phyloP scores from a whole-genome alignment of 2,888 invertebrate species.

The Salpingus planirostris region DNA sequence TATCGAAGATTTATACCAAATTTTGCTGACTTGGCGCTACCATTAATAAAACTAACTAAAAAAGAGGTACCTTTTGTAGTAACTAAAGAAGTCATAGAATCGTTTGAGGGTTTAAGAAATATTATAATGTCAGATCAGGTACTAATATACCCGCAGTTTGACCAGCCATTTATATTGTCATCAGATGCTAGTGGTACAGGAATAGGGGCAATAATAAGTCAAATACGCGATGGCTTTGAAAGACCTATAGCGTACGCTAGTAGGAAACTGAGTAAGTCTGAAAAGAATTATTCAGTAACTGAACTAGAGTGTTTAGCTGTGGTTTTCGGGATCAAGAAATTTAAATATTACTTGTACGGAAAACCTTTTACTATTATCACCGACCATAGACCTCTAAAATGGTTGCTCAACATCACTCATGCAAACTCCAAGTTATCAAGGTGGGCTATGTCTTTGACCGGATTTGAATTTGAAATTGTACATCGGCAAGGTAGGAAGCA shows the following conservation, averaged over 20 bases:
- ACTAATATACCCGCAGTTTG: not conserved
- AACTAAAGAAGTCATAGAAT: not conserved
- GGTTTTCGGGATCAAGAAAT: not conserved
- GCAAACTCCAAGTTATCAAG: not conserved
- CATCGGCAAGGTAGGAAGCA: not conserved
- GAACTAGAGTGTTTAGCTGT: constrained; percentile 1
- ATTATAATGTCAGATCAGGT: not conserved
- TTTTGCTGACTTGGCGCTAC: not conserved
- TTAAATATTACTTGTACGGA: not conserved
- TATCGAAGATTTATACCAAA: constrained; percentile 4
- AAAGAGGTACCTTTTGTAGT: not conserved
- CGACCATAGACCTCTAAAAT: not conserved
- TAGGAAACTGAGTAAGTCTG: not conserved
- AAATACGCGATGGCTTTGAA: not conserved
- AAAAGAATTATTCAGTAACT: not conserved
- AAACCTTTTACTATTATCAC: not conserved
- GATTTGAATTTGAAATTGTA: not conserved
- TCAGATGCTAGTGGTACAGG: not conserved
- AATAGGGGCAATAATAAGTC: not conserved
- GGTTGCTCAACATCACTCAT: not conserved
- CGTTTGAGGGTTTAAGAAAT: not conserved
- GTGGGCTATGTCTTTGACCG: not conserved
- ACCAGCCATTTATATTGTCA: not conserved
- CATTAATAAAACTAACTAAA: not conserved
- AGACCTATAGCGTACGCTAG: not conserved